Conservation (phyloP, 30 jellyfish, hydroid and myxozoan species). For the Aurelia sp. region DNA sequence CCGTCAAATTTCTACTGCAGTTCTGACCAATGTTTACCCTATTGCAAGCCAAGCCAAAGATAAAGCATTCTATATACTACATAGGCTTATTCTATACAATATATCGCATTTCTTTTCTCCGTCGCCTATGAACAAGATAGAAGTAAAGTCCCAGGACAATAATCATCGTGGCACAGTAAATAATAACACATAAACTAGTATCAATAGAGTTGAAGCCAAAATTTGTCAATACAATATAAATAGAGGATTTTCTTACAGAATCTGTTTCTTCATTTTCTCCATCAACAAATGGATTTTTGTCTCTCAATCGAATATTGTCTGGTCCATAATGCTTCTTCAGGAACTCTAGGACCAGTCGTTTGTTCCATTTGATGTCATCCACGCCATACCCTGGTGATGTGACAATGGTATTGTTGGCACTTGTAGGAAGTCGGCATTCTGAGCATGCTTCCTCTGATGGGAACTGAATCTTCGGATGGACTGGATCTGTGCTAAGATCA, state of each 20-base stretch:
- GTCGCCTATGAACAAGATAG: constrained; percentile 59
- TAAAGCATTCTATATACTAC: too few species aligned
- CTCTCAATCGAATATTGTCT: constrained; percentile 87
- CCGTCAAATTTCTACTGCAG: too few species aligned
- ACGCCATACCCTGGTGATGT: constrained; percentile 87
- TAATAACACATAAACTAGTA: constrained; percentile 79
- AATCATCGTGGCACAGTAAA: constrained; percentile 58
- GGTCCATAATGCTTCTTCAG: constrained; percentile 93
- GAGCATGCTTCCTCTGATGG: constrained; percentile 80
- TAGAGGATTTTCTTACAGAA: constrained; percentile 67
- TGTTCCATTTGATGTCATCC: constrained; percentile 80
- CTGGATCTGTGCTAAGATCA: constrained; percentile 91
- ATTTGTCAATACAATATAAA: constrained; percentile 19
- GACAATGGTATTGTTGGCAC: constrained; percentile 64
- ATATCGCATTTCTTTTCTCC: constrained; percentile 63
- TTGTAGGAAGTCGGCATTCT: constrained; percentile 79
- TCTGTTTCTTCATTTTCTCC: constrained; percentile 69
- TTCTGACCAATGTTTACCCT: too few species aligned
- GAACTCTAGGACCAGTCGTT: constrained; percentile 76
- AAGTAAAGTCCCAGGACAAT: constrained; percentile 63
- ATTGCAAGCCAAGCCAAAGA: too few species aligned
- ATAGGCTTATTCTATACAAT: constrained; percentile 36
- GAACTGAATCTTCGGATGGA: constrained; percentile 89
- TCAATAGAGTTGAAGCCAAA: constrained; percentile 75
- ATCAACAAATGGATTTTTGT: constrained; percentile 44